Conservation (phyloP, 2,888 invertebrate genomes). For the Teleiodes luculella region DNA sequence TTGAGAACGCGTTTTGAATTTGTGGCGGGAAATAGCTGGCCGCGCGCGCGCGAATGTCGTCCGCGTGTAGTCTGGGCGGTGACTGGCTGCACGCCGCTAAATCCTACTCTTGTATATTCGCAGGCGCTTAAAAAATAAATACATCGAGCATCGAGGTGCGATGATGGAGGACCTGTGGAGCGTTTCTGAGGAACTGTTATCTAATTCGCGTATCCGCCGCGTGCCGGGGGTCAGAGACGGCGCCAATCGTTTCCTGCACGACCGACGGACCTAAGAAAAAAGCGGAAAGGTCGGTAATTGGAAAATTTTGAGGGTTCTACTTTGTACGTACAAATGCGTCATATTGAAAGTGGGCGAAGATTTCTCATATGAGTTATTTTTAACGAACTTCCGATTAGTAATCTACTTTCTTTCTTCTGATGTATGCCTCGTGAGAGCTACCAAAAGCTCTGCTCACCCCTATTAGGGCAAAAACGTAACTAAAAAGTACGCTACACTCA, state of each 20-base stretch:
- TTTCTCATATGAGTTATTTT: conserved; percentile 8
- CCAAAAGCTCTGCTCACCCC: too few relatives aligned
- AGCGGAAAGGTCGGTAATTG: conserved; percentile 2
- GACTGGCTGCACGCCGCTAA: conserved; percentile 65
- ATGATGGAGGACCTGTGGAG: conserved; percentile 61
- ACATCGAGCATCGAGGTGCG: conserved; percentile 52
- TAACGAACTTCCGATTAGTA: background rate
- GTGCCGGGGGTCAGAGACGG: conserved; percentile 21
- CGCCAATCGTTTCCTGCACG: conserved; percentile 25
- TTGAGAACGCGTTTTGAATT: conserved; percentile 50
- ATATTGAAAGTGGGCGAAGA: background rate
- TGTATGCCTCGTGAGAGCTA: too few relatives aligned
- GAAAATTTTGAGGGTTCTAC: background rate
- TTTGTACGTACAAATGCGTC: conserved; percentile 1
- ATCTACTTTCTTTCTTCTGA: background rate
- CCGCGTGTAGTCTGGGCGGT: conserved; percentile 61
- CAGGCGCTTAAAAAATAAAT: conserved; percentile 69
- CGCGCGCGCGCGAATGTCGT: conserved; percentile 57
- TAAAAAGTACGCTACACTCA: background rate
- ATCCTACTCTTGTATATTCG: conserved; percentile 67
- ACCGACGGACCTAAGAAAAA: conserved; percentile 7
- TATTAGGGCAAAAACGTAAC: background rate
- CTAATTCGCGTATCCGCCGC: conserved; percentile 42
- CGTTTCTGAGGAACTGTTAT: conserved; percentile 60
- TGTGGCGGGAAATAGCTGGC: conserved; percentile 57